Percentiles rank a stretch among this genome's conserved stretches.
These are phyloP conservation scores for Phocoena sinus DNA, from an alignment of 2,113 vertebrate species.

Conservation along the genomic window DNA sequence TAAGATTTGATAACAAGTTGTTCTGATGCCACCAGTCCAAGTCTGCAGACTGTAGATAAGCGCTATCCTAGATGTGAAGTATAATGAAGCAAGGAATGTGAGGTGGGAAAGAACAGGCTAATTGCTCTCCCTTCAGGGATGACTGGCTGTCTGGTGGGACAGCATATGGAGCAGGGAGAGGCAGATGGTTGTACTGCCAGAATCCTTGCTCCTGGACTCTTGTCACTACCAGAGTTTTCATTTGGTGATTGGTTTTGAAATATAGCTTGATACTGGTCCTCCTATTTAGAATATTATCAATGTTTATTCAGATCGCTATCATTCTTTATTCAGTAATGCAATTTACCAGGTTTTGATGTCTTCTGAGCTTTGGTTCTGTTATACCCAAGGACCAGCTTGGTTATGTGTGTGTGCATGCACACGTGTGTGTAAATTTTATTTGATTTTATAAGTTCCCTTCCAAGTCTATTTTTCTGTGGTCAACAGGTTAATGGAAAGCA, in stretches of 20 bases:
- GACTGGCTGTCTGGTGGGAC: background rate
- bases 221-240: constrained; percentile 5
- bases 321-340: constrained; percentile 27
- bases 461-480: constrained; percentile 18
- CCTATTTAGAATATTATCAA: constrained; percentile 10
- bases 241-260: constrained; percentile 28
- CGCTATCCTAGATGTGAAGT: background rate
- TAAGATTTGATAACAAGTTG: background rate
- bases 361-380: constrained; percentile 51
- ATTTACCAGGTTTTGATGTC: constrained; percentile 25
- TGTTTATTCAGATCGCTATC: constrained; percentile 37
- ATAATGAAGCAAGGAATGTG: background rate
- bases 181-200: background rate
- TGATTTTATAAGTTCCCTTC: constrained; percentile 26
- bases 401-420: background rate
- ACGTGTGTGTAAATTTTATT: background rate
- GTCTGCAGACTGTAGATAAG: background rate
- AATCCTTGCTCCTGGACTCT: background rate
- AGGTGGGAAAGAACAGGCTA: background rate
- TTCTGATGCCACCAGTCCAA: constrained; percentile 5
- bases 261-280: constrained; percentile 19
- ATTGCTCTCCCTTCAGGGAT: constrained; percentile 24
- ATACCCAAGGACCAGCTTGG: background rate
- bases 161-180: background rate
- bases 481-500: constrained; percentile 9